Percentiles rank a stretch among this genome's conserved stretches.
phyloP scores from a whole-genome alignment of 2,113 vertebrate species.

The Macquaria australasica region DNA sequence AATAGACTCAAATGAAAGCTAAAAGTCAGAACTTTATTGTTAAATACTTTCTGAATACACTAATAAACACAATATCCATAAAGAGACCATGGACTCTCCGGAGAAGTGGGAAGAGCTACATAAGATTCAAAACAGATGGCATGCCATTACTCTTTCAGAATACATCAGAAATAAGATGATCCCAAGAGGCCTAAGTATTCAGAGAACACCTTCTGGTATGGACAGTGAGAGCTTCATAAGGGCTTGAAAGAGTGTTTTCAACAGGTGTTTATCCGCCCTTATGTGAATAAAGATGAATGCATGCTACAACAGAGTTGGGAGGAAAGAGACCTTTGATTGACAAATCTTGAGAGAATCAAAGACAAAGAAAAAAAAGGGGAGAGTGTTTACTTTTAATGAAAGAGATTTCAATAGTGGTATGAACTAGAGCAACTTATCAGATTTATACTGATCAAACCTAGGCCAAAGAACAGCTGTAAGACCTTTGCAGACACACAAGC shows the following conservation, averaged over 20 bases:
- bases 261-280: conserved; percentile 27
- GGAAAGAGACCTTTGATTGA: background rate
- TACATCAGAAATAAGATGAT: conserved; percentile 40
- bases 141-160: conserved; percentile 17
- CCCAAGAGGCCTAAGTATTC: background rate
- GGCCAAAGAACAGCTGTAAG: background rate
- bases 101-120: conserved; percentile 1
- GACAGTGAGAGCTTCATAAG: conserved; percentile 22
- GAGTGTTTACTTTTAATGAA: background rate
- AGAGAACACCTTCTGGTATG: conserved; percentile 22
- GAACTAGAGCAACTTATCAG: background rate
- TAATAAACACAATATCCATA: background rate
- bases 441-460: conserved; percentile 6
- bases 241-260: conserved; percentile 11
- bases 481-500: background rate
- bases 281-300: conserved; percentile 10
- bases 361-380: background rate
- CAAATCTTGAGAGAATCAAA: background rate
- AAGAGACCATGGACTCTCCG: conserved; percentile 2
- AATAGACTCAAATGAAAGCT: background rate
- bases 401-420: background rate
- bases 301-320: background rate
- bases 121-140: conserved; percentile 44
- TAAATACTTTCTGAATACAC: background rate
- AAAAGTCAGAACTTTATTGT: background rate